Percentiles rank a stretch among this genome's conserved stretches.
These are phyloP conservation scores for Tiliacea citrago DNA, from an alignment of 2,888 invertebrate species.

Conservation along the genomic window DNA sequence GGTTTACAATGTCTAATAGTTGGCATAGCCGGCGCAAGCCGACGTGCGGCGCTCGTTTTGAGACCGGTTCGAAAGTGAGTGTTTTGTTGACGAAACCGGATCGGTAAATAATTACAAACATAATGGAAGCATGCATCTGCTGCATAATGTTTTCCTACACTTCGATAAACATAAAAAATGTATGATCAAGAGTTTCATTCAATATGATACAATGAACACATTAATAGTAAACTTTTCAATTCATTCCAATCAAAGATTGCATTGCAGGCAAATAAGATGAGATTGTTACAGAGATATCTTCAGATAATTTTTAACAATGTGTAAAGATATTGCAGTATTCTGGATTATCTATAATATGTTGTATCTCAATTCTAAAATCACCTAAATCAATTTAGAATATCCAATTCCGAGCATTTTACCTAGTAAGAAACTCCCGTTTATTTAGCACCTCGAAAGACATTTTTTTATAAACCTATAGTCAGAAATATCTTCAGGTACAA, in stretches of 20 bases:
- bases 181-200: slow-evolving; percentile 3
- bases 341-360: background rate
- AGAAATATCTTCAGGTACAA: slow-evolving; percentile 39
- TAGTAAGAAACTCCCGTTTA: slow-evolving; percentile 19
- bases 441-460: slow-evolving; percentile 9
- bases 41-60: slow-evolving; percentile 69
- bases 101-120: slow-evolving; percentile 76
- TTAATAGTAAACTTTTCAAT: background rate
- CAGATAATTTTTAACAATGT: slow-evolving; percentile 2
- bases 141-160: slow-evolving; percentile 49
- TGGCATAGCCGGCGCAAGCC: slow-evolving; percentile 51
- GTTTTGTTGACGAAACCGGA: slow-evolving; percentile 84
- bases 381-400: background rate
- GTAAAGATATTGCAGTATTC: background rate
- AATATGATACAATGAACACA: slow-evolving; percentile 23
- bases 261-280: slow-evolving; percentile 1
- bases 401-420: background rate
- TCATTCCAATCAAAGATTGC: background rate
- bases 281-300: background rate
- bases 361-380: background rate
- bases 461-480: slow-evolving; percentile 26
- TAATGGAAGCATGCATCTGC: slow-evolving; percentile 63
- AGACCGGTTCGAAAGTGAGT: slow-evolving; percentile 87
- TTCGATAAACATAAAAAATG: slow-evolving; percentile 30
- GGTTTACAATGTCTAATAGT: slow-evolving; percentile 56